Base-by-base conservation (phyloP, 2,797 vertebrate species). In the Numenius phaeopus region DNA sequence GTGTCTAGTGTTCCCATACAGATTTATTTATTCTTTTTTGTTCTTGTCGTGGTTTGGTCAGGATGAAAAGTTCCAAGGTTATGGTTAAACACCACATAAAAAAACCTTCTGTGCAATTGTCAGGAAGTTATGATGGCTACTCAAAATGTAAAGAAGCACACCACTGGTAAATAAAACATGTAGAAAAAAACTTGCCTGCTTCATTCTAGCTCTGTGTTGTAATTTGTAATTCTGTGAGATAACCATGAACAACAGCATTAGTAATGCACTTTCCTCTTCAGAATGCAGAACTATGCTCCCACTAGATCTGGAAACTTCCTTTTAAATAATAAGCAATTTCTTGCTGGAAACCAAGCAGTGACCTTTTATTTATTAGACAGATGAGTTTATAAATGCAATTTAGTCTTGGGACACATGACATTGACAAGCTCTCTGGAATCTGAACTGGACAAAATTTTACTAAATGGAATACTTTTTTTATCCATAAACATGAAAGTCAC, bases 281-380 rank as follows among this genome's bases (percentile, higher is more conserved):
- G 71, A 77, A 91, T 82, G 73, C 44, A 91, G 22, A 27, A 23
- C 18, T 49, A 9, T 52, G 66, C 18, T 93, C 59, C 40, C 47
- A 67, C 12, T 34, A 66, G n/a, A 66, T 86, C 62, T 87, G 46
- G n/a, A 97, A 84, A 70, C 4, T 49, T 91, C 34, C 57, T 93
- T 90, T 82, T 84, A 93, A 82, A 89, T 95, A 91, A 90, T 83
- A 72, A 72, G 30, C 39, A 86, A 76, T 86, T 90, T 86, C 37
- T 83, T 94, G 9, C 58, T 82, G 62, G 21, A 88, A 93, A 91
- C 14, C 32, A 79, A 96, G 39, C 34, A 14, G 11, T 89, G 83
- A 93, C 77, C 80, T 96, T 92, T 90, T 87, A 82, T 90, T 94
- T 91, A 84, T 81, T 83, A 79, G 73, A 64, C 37, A 84, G 71